Evolutionary conservation across 2,888 invertebrate genomes (phyloP), one percentile per base, ranked within the genome.

Genomic region (Acleris emargana): DNA sequence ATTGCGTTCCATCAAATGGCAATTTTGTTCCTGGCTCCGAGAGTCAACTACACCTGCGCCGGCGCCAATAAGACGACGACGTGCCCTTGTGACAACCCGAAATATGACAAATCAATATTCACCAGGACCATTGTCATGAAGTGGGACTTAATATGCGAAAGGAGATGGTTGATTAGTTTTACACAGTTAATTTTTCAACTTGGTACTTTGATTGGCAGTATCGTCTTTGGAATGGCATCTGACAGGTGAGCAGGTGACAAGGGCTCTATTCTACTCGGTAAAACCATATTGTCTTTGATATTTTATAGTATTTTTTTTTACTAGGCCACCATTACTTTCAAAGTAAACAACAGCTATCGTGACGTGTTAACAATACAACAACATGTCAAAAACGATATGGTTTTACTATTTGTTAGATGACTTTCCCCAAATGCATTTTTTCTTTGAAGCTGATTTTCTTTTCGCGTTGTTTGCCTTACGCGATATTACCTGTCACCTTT

Each of bases 141-240:
- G 93, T 97, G 96, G 96, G 91, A 95, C 80, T 89, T 97, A 68
- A 95, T 96, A 20, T 96, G 96, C 80, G 93, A 93, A 3, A 93
- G 87, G 50, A 89, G 90, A 57, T 94, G 95, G 85, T 83, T 96
- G 68, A 92, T 94, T 4, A 95, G 95, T 76, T 88, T 96, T 25
- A 95, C 95, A 0, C 97, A 97, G 83, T 95, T 95, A 5, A 82
- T 96, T 63, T 95, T 96, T 64, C 96, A 97, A 94, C 82, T 95
- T 63, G 96, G 45, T 6, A 7, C n/a, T 6, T 45, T 45, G 16
- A 7, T 45, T 45, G 45, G 45, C n/a, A 38, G 38, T 4, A 13
- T 38, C 38, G 13, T 13, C 38, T 38, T 38, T 13, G 38, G 38
- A 38, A 45, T 45, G 45, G 16, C n/a, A 5, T 45, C 45, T 2